These are phyloP conservation scores for Hephaestus fuliginosus DNA, from an alignment of 2,797 vertebrate genomes.

Conservation along the genomic window DNA sequence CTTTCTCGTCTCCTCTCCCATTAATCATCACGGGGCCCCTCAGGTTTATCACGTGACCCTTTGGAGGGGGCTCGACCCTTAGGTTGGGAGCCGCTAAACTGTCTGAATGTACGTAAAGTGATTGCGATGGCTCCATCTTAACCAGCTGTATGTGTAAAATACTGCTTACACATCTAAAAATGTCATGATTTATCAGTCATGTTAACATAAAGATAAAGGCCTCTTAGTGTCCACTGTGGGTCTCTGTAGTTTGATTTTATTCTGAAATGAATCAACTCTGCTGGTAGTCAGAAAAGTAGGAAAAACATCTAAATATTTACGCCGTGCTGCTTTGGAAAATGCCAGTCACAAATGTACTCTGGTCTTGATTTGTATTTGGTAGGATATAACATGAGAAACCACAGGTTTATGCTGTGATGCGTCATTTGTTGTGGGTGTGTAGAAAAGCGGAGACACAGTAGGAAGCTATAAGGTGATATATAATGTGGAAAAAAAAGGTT, in stretches of 20 bases:
- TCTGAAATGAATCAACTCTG: conserved; percentile 7
- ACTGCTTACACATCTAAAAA: not conserved
- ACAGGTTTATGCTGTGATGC: not conserved
- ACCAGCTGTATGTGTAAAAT: not conserved
- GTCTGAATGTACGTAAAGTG: too few relatives aligned
- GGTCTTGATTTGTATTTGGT: not conserved
- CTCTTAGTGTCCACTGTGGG: too few relatives aligned
- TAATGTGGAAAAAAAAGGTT: too few relatives aligned
- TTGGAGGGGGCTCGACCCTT: not conserved
- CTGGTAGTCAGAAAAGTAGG: not conserved
- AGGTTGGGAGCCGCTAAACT: not conserved
- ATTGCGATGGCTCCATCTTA: not conserved
- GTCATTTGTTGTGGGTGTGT: not conserved
- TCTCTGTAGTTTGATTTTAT: not conserved
- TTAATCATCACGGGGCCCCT: not conserved
- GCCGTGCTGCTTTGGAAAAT: conserved; percentile 16
- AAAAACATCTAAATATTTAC: conserved; percentile 23
- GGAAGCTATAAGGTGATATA: not conserved
- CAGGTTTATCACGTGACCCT: not conserved
- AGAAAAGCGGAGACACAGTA: not conserved
- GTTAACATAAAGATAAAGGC: not conserved
- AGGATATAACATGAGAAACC: not conserved
- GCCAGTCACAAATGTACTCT: not conserved
- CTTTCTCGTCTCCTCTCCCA: not conserved
- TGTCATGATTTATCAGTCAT: too few relatives aligned